phyloP scores from a whole-genome alignment of 1,140 invertebrate species.

The Globodera ellingtonae region DNA sequence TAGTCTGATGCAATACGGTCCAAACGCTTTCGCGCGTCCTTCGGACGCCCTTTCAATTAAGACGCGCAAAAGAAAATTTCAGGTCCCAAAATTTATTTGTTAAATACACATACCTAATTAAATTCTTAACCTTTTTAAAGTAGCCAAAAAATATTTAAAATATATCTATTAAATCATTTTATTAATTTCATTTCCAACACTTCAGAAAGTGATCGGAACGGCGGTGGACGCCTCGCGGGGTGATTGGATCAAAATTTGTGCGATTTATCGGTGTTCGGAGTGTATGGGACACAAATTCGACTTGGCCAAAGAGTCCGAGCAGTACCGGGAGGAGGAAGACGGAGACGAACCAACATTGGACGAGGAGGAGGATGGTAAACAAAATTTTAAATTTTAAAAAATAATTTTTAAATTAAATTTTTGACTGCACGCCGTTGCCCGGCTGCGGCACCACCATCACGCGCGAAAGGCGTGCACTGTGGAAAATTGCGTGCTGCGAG shows the following conservation, averaged over 20 bases:
- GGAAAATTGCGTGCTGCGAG: conserved; percentile 5
- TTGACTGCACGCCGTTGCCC: neutral
- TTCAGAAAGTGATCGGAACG: conserved; percentile 60
- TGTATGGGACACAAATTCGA: conserved; percentile 50
- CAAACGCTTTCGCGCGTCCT: conserved; percentile 52
- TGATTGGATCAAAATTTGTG: conserved; percentile 60
- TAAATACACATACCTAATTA: no score
- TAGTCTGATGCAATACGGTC: conserved; percentile 59
- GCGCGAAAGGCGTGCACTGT: neutral
- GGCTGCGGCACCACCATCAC: neutral
- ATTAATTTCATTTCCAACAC: neutral
- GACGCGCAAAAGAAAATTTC: conserved; percentile 44
- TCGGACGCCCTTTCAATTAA: conserved; percentile 47
- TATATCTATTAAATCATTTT: no score
- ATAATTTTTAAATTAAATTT: neutral
- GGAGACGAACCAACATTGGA: neutral
- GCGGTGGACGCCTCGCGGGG: conserved; percentile 52
- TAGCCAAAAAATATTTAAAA: no score
- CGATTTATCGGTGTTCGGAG: conserved; percentile 48
- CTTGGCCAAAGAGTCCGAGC: neutral
- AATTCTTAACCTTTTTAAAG: no score
- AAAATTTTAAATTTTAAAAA: neutral
- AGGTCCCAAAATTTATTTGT: conserved; percentile 36
- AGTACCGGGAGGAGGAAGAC: neutral
- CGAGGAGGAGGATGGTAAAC: neutral